Percentiles rank a stretch among this genome's conserved stretches.
phyloP scores from a whole-genome alignment of 2,888 invertebrate genomes.

The Pammene aurita region DNA sequence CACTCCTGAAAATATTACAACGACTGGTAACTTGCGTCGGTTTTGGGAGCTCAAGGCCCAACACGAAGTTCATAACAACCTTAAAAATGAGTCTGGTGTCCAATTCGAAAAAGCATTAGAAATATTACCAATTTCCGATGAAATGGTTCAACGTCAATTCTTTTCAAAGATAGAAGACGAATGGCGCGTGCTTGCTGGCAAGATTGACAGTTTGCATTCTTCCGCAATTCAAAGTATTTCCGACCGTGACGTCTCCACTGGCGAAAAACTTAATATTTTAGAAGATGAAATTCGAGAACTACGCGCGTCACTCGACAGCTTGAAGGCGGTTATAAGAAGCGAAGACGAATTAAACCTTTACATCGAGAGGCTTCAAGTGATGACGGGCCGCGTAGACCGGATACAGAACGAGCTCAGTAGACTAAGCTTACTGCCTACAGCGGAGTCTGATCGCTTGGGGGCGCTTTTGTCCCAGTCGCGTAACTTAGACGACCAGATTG shows the following conservation, averaged over 20 bases:
- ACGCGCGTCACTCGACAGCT: slow-evolving; percentile 86
- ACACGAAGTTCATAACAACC: slow-evolving; percentile 91
- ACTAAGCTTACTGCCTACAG: slow-evolving; percentile 87
- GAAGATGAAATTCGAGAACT: slow-evolving; percentile 91
- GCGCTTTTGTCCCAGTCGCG: slow-evolving; percentile 87
- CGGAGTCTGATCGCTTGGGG: slow-evolving; percentile 91
- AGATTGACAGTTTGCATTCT: slow-evolving; percentile 86
- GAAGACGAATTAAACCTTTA: slow-evolving; percentile 92
- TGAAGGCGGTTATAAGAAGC: slow-evolving; percentile 91
- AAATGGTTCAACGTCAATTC: slow-evolving; percentile 90
- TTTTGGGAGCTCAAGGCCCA: slow-evolving; percentile 96
- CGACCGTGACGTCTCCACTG: slow-evolving; percentile 88
- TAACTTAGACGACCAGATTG: slow-evolving; percentile 87
- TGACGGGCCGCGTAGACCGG: slow-evolving; percentile 88
- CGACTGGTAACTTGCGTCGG: slow-evolving; percentile 88
- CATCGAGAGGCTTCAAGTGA: slow-evolving; percentile 90
- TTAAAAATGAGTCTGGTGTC: slow-evolving; percentile 88
- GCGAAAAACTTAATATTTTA: slow-evolving; percentile 88
- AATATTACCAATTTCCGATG: slow-evolving; percentile 92
- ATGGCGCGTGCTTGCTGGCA: slow-evolving; percentile 86
- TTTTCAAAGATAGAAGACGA: slow-evolving; percentile 90
- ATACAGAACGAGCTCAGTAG: slow-evolving; percentile 92
- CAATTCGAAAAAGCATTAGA: slow-evolving; percentile 90
- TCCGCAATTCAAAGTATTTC: slow-evolving; percentile 88
- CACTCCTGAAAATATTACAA: slow-evolving; percentile 85